Evolutionary conservation across 2,888 invertebrate genomes (phyloP), one percentile per base, ranked within the genome.

Genomic region (Liopterus haemorrhoidalis): DNA sequence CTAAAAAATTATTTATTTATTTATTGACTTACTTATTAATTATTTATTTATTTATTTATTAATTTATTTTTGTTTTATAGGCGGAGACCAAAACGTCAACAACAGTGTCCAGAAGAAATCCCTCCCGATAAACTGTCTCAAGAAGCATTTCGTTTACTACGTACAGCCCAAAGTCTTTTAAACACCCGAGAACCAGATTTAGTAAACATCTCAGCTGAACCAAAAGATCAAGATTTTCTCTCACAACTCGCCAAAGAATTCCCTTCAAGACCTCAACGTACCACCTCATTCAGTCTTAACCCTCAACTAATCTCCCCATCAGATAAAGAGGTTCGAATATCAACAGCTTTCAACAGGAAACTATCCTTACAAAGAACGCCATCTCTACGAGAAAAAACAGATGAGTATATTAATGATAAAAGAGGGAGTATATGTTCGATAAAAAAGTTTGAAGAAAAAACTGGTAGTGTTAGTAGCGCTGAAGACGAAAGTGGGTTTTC

Each of bases 401-500:
- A n/a, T n/a, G 42, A 38, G 18, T 3, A 11, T 2, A 21, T 25
- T 12, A 32, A 39, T 15, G 36, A 36, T 19, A 45, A 45, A 33
- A 8, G 39, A 14, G 39, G 39, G 25, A 45, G 45, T 39, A 33
- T 45, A 2, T 27, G 32, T 9, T 45, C 45, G 5, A 39, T 39
- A 27, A 45, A 45, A 33, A 39, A 31, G 9, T 12, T 25, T 9
- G 45, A 45, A n/a, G 39, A 45, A 33, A 56, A 37, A 43, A 62
- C 54, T 21, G 59, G 60, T 5, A 66, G 64, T 48, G 58, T 66
- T 9, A 65, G 66, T 51, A 67, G 68, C 1, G 70, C 70, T 6
- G 88, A 88, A 63, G 86, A 87, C 57, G 88, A 88, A 65, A 88
- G 87, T 61, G 88, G 88, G 19, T 88, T 88, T 66, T 86, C 86